A percentile compares a stretch with the other conserved stretches of the same genome.
Conservation (phyloP, 1,140 invertebrate species). For the Pantala flavescens region DNA sequence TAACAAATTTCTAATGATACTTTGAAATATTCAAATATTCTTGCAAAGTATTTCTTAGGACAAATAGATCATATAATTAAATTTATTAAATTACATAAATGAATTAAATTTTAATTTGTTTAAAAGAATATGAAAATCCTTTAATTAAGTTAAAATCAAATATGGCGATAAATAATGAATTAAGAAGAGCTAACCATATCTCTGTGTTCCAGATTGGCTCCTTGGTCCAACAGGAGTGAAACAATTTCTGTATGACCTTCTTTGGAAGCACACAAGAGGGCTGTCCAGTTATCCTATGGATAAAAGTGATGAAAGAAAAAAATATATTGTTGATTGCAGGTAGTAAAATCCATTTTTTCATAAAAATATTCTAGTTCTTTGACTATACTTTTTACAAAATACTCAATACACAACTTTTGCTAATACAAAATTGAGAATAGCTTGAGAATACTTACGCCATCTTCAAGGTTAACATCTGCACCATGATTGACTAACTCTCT, state of each 20-base stretch:
- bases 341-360: slow-evolving; percentile 19
- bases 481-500: slow-evolving; percentile 71
- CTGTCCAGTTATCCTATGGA: slow-evolving; percentile 78
- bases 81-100: too few species aligned
- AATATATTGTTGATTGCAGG: not conserved
- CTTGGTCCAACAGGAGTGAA: slow-evolving; percentile 72
- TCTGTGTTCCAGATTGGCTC: slow-evolving; percentile 76
- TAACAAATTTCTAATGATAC: too few species aligned
- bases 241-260: slow-evolving; percentile 78
- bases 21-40: too few species aligned
- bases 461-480: slow-evolving; percentile 82
- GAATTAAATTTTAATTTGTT: too few species aligned
- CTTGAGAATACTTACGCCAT: slow-evolving; percentile 53
- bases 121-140: too few species aligned
- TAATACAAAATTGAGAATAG: too few species aligned
- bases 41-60: too few species aligned
- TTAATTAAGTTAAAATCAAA: too few species aligned
- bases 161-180: not conserved
- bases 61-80: too few species aligned
- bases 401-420: too few species aligned
- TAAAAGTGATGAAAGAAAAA: slow-evolving; percentile 22
- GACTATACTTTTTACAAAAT: too few species aligned
- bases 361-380: not conserved
- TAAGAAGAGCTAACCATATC: slow-evolving; percentile 63
- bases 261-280: slow-evolving; percentile 80